Percentiles rank a stretch among this genome's conserved stretches.
phyloP scores from a whole-genome alignment of 1,140 invertebrate species.

The Gonioctena quinquepunctata region DNA sequence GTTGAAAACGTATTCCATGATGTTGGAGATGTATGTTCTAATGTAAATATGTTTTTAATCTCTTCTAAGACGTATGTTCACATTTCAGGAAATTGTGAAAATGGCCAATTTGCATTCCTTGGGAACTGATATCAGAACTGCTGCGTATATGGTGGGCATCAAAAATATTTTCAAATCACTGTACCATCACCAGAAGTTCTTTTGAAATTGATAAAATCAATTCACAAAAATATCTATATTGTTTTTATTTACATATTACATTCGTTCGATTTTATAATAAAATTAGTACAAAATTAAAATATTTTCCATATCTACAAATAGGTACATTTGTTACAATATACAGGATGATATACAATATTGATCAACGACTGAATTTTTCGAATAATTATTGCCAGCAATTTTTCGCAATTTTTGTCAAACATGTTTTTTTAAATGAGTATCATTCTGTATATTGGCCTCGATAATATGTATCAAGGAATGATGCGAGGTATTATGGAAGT shows the following conservation, averaged over 20 bases:
- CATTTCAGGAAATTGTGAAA: slow-evolving; percentile 75
- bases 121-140: slow-evolving; percentile 79
- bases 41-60: neutral
- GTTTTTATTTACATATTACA: too few species aligned
- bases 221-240: too few species aligned
- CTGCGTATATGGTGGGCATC: slow-evolving; percentile 81
- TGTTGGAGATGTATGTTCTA: neutral
- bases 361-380: too few species aligned
- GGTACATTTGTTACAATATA: neutral
- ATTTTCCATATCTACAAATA: neutral
- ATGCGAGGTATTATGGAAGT: neutral
- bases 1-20: neutral
- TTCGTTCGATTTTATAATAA: neutral
- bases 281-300: neutral
- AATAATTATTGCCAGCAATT: too few species aligned
- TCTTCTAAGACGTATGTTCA: neutral
- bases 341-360: neutral
- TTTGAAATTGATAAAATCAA: neutral
- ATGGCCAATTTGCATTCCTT: slow-evolving; percentile 70
- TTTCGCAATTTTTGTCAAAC: too few species aligned
- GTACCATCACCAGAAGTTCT: slow-evolving; percentile 28
- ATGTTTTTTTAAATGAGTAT: too few species aligned
- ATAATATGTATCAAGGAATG: neutral
- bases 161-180: slow-evolving; percentile 76
- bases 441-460: neutral